phyloP scores from a whole-genome alignment of 2,797 vertebrate genomes.

The Cuniculus paca region DNA sequence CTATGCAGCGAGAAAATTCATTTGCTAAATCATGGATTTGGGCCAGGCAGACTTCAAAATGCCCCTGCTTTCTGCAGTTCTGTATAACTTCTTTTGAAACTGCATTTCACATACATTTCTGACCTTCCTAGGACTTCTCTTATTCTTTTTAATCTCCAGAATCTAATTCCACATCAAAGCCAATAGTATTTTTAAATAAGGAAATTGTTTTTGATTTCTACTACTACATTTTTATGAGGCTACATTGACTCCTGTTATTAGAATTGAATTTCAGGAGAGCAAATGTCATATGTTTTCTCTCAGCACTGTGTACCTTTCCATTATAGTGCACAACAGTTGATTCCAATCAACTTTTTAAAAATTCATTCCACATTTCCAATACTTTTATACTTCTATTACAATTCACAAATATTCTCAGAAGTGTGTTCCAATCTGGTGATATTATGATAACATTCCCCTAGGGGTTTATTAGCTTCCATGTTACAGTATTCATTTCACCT shows the following conservation, averaged over 20 bases:
- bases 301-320: constrained; percentile 83
- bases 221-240: constrained; percentile 86
- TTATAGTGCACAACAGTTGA: constrained; percentile 88
- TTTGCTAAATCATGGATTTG: not conserved
- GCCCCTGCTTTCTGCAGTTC: not conserved
- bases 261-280: constrained; percentile 84
- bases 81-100: constrained; percentile 34
- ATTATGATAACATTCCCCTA: constrained; percentile 89
- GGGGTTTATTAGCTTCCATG: constrained; percentile 90
- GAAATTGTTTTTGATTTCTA: constrained; percentile 86
- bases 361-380: constrained; percentile 86
- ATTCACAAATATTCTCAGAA: constrained; percentile 90
- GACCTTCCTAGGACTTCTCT: constrained; percentile 33
- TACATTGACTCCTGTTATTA: constrained; percentile 84
- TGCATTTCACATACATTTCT: constrained; percentile 54
- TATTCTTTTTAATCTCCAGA: constrained; percentile 54
- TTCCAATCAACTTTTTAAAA: constrained; percentile 88
- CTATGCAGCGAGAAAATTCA: not conserved
- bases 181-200: constrained; percentile 87
- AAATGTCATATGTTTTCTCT: constrained; percentile 62
- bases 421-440: constrained; percentile 88
- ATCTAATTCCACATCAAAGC: constrained; percentile 69
- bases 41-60: not conserved
- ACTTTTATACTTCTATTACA: constrained; percentile 89
- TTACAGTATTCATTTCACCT: constrained; percentile 89